A percentile compares a stretch with the other conserved stretches of the same genome.
These are phyloP conservation scores for Drosophila repletoides DNA, from an alignment of 1,140 invertebrate genomes.

Conservation along the genomic window DNA sequence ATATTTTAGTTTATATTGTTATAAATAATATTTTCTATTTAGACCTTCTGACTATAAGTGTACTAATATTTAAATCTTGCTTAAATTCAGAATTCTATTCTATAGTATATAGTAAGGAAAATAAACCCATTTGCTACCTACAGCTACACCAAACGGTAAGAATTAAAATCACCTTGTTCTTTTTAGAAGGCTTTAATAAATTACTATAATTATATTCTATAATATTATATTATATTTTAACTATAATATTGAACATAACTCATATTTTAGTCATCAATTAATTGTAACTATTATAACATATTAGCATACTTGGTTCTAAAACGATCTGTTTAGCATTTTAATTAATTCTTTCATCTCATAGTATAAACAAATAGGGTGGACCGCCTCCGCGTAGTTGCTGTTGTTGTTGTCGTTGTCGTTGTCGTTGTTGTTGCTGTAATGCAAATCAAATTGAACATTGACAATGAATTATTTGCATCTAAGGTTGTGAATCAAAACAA, in stretches of 20 bases:
- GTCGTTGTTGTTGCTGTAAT: constrained; percentile 18
- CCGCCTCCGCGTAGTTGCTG: constrained; percentile 9
- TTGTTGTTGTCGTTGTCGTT: not conserved
- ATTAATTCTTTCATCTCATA: constrained; percentile 27
- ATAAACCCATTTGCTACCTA: too few relatives aligned
- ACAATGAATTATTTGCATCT: constrained; percentile 33
- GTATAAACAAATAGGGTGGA: constrained; percentile 20
- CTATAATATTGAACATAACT: not conserved
- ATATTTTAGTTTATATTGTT: too few relatives aligned
- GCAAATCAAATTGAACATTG: constrained; percentile 40
- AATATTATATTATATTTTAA: not conserved
- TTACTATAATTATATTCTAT: not conserved
- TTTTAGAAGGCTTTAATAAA: too few relatives aligned
- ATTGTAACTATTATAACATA: constrained; percentile 8
- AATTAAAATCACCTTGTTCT: too few relatives aligned
- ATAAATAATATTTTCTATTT: too few relatives aligned
- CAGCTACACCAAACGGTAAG: too few relatives aligned
- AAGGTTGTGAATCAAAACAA: constrained; percentile 2
- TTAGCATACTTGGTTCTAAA: constrained; percentile 1
- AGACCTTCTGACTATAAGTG: too few relatives aligned
- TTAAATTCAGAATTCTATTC: too few relatives aligned
- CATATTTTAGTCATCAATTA: not conserved
- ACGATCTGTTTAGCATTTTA: constrained; percentile 24
- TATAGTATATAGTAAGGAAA: too few relatives aligned
- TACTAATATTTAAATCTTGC: too few relatives aligned